Evolutionary conservation across 2,888 invertebrate genomes (phyloP).

Genomic region (Myathropa florea): DNA sequence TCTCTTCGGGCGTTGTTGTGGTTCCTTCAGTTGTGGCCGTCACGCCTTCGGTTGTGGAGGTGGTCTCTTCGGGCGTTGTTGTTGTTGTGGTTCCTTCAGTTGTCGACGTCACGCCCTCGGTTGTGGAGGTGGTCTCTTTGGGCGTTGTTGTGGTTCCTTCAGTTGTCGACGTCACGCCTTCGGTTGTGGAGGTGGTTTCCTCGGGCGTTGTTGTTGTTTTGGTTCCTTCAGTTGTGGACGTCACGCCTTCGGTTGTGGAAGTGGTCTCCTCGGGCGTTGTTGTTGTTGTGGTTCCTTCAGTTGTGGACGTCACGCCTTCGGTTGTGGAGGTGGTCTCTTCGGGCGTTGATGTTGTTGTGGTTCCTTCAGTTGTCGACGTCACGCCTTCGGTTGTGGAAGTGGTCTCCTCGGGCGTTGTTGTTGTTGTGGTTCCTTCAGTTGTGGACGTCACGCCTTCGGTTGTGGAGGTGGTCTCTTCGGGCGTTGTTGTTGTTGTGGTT

Average conservation of each 20-base stretch:
- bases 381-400: not conserved
- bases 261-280: not conserved
- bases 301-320: not conserved
- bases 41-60: not conserved
- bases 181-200: not conserved
- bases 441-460: not conserved
- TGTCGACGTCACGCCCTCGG: not conserved
- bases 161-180: not conserved
- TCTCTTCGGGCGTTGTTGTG: not conserved
- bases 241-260: not conserved
- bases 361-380: not conserved
- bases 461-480: not conserved
- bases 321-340: not conserved
- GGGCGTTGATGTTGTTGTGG: not conserved
- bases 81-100: not conserved
- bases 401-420: not conserved
- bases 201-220: not conserved
- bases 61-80: not conserved
- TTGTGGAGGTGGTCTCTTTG: not conserved
- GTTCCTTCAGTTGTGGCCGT: not conserved
- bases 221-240: not conserved
- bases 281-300: not conserved
- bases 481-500: not conserved
- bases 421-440: not conserved
- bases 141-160: not conserved